Evolutionary conservation across 2,113 vertebrate genomes (phyloP).

Genomic region (Dicrurus megarhynchus): DNA sequence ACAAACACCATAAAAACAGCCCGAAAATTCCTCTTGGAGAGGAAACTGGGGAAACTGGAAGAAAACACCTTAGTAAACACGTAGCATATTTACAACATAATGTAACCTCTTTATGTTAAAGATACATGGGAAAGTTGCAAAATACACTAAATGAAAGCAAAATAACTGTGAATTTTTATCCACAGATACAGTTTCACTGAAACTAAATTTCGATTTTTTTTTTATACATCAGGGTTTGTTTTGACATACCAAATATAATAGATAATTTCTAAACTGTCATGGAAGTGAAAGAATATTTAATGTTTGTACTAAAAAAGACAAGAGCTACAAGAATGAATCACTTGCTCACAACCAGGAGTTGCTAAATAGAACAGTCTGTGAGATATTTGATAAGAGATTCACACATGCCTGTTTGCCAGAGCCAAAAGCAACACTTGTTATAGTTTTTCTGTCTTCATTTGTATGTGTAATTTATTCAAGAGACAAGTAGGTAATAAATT

Average conservation of each 20-base stretch:
- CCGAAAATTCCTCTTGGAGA: not conserved
- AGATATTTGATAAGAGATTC: slow-evolving; percentile 46
- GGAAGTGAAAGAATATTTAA: slow-evolving; percentile 24
- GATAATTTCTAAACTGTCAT: slow-evolving; percentile 23
- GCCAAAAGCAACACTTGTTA: slow-evolving; percentile 47
- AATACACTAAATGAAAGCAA: not conserved
- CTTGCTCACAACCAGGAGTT: slow-evolving; percentile 31
- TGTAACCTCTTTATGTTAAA: not conserved
- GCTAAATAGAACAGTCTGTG: slow-evolving; percentile 39
- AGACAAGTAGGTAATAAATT: slow-evolving; percentile 50
- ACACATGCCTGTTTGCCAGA: slow-evolving; percentile 32
- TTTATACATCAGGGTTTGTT: not conserved
- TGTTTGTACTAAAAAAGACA: slow-evolving; percentile 44
- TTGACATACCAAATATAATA: slow-evolving; percentile 23
- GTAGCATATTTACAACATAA: not conserved
- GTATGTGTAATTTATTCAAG: slow-evolving; percentile 52
- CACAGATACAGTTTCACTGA: not conserved
- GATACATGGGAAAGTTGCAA: not conserved
- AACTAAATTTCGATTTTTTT: not conserved
- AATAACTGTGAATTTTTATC: not conserved
- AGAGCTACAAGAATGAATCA: slow-evolving; percentile 42
- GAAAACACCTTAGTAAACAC: not conserved
- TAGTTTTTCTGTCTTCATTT: slow-evolving; percentile 17
- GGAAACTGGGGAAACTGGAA: not conserved
- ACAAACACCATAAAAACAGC: not conserved